A percentile compares a stretch with the other conserved stretches of the same genome.
phyloP scores from a whole-genome alignment of 2,113 vertebrate genomes.

The Tylochromis polylepis region DNA sequence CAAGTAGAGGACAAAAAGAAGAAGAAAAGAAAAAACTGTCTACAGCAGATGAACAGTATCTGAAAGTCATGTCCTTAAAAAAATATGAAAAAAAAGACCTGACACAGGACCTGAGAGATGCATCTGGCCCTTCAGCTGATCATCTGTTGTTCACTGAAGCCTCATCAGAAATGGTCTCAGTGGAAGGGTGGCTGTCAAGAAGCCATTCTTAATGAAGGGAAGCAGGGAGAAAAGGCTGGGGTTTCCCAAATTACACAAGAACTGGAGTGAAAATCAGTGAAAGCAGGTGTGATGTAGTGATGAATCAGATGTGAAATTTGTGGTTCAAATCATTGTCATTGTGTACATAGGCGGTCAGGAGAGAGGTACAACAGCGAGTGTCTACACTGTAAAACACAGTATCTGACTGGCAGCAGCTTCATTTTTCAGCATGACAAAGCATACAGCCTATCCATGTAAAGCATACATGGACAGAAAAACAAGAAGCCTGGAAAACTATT shows the following conservation, averaged over 20 bases:
- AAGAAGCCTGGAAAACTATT: not conserved
- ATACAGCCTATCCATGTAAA: not conserved
- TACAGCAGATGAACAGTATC: not conserved
- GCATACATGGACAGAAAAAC: not conserved
- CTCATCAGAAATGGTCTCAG: not conserved
- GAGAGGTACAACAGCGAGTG: not conserved
- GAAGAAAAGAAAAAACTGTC: not conserved
- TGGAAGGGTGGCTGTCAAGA: not conserved
- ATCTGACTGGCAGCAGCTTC: too few species aligned
- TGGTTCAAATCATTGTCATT: not conserved
- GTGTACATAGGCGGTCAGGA: not conserved
- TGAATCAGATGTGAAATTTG: not conserved
- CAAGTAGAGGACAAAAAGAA: not conserved
- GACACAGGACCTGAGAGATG: not conserved
- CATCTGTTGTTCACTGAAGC: not conserved
- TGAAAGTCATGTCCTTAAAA: not conserved
- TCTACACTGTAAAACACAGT: not conserved
- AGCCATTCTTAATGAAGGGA: not conserved
- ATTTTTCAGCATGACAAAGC: too few species aligned
- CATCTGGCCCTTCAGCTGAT: not conserved
- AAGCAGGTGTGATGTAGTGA: too few species aligned
- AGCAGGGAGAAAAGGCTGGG: too few species aligned
- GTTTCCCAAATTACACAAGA: too few species aligned
- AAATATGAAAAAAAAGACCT: not conserved
- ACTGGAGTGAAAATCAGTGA: too few species aligned